Percentiles rank a stretch among this genome's conserved stretches.
phyloP scores from a whole-genome alignment of 2,888 invertebrate species.

The Xestia c-nigrum region DNA sequence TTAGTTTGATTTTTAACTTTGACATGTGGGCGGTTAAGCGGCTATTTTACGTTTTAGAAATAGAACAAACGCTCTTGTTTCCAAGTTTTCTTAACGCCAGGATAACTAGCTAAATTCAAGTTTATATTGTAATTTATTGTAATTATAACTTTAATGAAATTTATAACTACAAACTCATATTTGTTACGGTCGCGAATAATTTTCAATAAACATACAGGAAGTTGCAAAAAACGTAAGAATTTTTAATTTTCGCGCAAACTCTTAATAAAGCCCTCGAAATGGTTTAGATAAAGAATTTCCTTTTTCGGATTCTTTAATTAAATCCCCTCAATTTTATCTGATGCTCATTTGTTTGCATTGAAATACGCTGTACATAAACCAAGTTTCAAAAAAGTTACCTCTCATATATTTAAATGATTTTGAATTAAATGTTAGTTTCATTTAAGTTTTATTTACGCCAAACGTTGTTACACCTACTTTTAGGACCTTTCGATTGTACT shows the following conservation, averaged over 20 bases:
- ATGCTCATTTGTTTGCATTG: background rate
- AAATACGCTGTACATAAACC: background rate
- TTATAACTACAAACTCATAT: no score
- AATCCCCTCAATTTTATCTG: background rate
- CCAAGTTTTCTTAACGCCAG: background rate
- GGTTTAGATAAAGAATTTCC: background rate
- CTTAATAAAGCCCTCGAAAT: no score
- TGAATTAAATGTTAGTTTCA: background rate
- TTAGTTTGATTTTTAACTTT: constrained; percentile 23
- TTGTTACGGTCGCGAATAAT: no score
- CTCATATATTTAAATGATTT: background rate
- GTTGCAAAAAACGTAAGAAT: background rate
- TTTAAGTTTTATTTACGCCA: background rate
- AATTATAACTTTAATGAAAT: no score
- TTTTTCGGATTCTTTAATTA: background rate
- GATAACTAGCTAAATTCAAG: background rate
- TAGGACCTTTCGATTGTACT: no score
- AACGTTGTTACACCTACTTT: background rate
- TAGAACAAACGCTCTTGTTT: no score
- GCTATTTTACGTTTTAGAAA: background rate
- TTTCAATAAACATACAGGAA: no score
- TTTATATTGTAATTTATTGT: no score
- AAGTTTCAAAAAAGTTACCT: background rate
- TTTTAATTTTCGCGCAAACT: no score
- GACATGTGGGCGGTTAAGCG: constrained; percentile 1